Percentiles rank a stretch among this genome's conserved stretches.
Conservation (phyloP, 2,113 vertebrate species). For the Podocnemis expansa region DNA sequence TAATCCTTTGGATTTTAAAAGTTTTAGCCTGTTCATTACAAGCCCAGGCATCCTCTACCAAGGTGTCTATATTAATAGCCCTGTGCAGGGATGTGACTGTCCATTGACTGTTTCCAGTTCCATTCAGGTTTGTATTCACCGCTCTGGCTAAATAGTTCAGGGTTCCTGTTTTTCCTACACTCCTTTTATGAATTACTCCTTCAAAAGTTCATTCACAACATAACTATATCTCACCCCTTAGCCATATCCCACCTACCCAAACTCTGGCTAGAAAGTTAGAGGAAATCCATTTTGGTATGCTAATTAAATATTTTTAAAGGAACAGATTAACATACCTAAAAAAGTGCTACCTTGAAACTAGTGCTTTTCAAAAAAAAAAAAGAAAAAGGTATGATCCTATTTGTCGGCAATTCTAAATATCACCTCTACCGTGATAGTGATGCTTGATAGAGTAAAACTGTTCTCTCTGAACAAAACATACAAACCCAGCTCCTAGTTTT, state of each 20-base stretch:
- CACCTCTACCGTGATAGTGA: background rate
- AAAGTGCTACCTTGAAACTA: background rate
- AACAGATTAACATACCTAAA: background rate
- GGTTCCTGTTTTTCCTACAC: background rate
- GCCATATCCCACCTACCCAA: background rate
- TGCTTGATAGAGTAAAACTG: too few relatives aligned
- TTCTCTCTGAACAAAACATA: too few relatives aligned
- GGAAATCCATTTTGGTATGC: background rate
- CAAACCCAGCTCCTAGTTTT: background rate
- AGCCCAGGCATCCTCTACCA: background rate
- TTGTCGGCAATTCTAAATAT: background rate
- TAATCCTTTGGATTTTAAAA: background rate
- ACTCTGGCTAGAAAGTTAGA: background rate
- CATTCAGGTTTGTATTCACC: background rate
- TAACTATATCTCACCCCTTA: background rate
- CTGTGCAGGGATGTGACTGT: fast-evolving
- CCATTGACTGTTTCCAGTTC: background rate
- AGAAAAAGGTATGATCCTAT: background rate
- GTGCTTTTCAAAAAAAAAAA: too few relatives aligned
- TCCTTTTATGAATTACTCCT: background rate
- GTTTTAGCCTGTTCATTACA: background rate
- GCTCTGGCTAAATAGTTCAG: background rate
- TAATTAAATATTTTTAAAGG: background rate
- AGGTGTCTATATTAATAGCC: background rate
- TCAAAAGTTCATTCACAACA: background rate